Evolutionary conservation across 2,888 invertebrate species (phyloP), one percentile per base, ranked within the genome.

Genomic region (Drosophila robusta): DNA sequence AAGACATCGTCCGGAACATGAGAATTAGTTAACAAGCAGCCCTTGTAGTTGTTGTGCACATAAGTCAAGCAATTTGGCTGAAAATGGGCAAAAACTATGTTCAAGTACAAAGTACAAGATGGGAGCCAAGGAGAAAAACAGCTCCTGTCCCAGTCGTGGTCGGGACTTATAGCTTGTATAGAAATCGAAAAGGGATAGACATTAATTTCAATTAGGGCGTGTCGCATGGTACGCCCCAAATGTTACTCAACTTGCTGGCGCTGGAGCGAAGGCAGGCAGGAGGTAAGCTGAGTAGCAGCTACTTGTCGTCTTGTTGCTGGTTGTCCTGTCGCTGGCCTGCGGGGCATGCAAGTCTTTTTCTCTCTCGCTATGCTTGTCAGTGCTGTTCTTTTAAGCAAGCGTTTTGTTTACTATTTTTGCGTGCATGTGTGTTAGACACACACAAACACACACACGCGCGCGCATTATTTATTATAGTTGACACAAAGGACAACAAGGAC

Each of bases 161-260:
- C 0, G 62, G 42, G 46, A 39, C 41, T 18, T 12, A 16, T 54
- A 26, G 44, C 57, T 64, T 67, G 63, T 58, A 64, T 70, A 68
- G 65, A 75, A 80, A 86, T 85, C 70, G 80, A 79, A 88, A 87
- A 83, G 67, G 84, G 78, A 87, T 83, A 71, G 65, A 75, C 88
- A 89, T 89, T 89, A 90, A 89, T 89, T 86, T 90, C 89, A 86
- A 90, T 89, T 90, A 89, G 57, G 80, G 70, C 68, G 72, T 69
- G 75, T 71, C 69, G 65, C 67, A 51, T 29, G 51, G 38, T 70
- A 69, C 75, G 75, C 85, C 74, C 71, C 71, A 58, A 51, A 61
- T 54, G 61, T 73, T 73, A 65, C 67, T 70, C 64, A 64, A 70
- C 64, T 61, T 54, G 22, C 52, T 36, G 56, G 18, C 42, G 51